Evolutionary conservation across 1,140 invertebrate genomes (phyloP), one percentile per base, ranked within the genome.

Genomic region (Papilio polytes): DNA sequence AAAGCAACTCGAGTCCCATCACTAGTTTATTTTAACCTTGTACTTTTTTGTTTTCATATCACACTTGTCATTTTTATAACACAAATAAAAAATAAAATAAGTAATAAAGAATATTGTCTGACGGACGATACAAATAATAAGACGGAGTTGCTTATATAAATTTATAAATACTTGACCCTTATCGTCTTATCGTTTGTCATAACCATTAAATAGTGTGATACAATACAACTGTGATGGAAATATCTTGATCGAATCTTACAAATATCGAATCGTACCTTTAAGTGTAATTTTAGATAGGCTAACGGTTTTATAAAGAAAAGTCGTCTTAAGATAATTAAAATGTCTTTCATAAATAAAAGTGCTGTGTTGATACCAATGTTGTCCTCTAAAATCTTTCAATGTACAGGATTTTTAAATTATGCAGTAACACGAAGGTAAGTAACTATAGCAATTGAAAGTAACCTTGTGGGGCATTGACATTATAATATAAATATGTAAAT

Each of bases 291-390:
- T 70, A 70, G 26, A 13, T 8, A 31, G 12, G 8, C 26, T 26
- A 3, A 13, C 2, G 18, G 6, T 22, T 26, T 4, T 66, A 66
- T 66, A 31, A 7, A 70, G 13, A 70, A 70, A 70, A 31, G 36
- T 15, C 13, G 36, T 15, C 13, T 36, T 1, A 31, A 36, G n/a
- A 10, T 48, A 63, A 22, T 63, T 20, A 46, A 78, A 66, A 78
- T 78, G 77, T 78, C 77, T 36, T 44, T 78, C 20, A 13, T 78
- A 78, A 78, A 8, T 8, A 78, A 78, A 78, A 78, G 36, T 63
- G 53, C 15, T 22, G 53, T 78, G 26, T 63, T 41, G 31, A 10
- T 78, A 9, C n/a, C 31, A 66, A 18, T 66, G n/a, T 78, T 78
- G 56, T 15, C 46, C 13, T 51, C 44, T 1, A 78, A 63, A 63